Percentiles rank a stretch among this genome's conserved stretches.
Conservation (phyloP, 2,113 vertebrate genomes). For the Paedocypris sp. region DNA sequence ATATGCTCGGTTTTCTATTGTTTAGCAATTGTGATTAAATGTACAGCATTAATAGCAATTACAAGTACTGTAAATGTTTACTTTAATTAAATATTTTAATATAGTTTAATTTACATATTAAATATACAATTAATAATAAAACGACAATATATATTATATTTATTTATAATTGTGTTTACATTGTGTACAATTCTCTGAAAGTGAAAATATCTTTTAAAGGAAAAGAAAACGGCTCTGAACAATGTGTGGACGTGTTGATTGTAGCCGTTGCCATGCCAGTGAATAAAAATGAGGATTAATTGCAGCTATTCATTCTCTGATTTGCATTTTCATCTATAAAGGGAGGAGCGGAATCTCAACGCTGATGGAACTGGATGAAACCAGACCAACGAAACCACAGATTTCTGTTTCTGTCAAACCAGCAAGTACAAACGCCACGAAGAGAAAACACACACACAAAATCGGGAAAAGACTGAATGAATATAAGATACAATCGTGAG, state of each 20-base stretch:
- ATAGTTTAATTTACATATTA: too few species aligned
- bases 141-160: too few species aligned
- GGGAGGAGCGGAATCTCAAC: conserved; percentile 4
- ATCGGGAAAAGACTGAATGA: conserved; percentile 7
- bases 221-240: background rate
- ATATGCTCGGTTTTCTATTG: too few species aligned
- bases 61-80: too few species aligned
- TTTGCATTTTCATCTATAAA: conserved; percentile 29
- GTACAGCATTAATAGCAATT: too few species aligned
- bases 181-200: too few species aligned
- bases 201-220: too few species aligned
- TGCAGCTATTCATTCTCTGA: conserved; percentile 24
- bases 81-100: too few species aligned
- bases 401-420: background rate
- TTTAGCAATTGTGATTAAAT: too few species aligned
- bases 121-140: too few species aligned
- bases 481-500: too few species aligned
- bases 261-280: conserved; percentile 31
- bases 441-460: background rate
- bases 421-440: background rate
- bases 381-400: conserved; percentile 51
- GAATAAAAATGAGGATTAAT: conserved; percentile 31
- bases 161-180: too few species aligned
- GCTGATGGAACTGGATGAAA: conserved; percentile 73
- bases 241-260: conserved; percentile 6